Conservation (phyloP, 2,888 invertebrate species). For the Thymelicus sylvestris region DNA sequence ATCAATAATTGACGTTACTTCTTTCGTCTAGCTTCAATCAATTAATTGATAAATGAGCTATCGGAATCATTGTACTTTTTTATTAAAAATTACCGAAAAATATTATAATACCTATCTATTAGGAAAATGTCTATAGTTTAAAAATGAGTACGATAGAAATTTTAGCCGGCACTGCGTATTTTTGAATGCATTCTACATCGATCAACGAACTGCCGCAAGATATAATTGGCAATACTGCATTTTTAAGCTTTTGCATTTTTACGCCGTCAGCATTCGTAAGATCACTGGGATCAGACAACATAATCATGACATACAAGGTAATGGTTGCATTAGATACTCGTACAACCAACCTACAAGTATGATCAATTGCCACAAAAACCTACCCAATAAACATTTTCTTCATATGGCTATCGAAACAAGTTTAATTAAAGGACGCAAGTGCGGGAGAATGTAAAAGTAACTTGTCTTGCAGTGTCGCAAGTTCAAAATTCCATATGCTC, state of each 20-base stretch:
- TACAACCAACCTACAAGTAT: conserved; percentile 19
- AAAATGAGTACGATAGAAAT: not conserved
- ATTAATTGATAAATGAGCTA: too few species aligned
- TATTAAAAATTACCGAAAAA: too few species aligned
- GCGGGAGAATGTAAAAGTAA: conserved; percentile 51
- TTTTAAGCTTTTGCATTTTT: conserved; percentile 3
- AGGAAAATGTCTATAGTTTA: too few species aligned
- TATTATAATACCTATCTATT: too few species aligned
- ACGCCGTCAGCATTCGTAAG: not conserved
- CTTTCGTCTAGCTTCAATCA: not conserved
- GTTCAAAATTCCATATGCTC: conserved; percentile 59
- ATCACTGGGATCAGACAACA: not conserved
- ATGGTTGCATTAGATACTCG: conserved; percentile 16
- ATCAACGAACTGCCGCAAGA: not conserved
- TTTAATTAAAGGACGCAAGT: conserved; percentile 41
- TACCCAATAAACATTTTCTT: conserved; percentile 50
- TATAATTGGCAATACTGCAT: conserved; percentile 10
- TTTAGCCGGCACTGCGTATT: not conserved
- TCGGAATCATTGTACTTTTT: too few species aligned
- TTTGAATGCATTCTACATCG: not conserved
- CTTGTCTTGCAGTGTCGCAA: conserved; percentile 41
- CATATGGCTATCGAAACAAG: conserved; percentile 37
- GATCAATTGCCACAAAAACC: conserved; percentile 41
- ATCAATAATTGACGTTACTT: not conserved
- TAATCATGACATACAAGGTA: conserved; percentile 4